A percentile compares a stretch with the other conserved stretches of the same genome.
phyloP scores from a whole-genome alignment of 2,113 vertebrate species.

The Limnothrissa miodon region DNA sequence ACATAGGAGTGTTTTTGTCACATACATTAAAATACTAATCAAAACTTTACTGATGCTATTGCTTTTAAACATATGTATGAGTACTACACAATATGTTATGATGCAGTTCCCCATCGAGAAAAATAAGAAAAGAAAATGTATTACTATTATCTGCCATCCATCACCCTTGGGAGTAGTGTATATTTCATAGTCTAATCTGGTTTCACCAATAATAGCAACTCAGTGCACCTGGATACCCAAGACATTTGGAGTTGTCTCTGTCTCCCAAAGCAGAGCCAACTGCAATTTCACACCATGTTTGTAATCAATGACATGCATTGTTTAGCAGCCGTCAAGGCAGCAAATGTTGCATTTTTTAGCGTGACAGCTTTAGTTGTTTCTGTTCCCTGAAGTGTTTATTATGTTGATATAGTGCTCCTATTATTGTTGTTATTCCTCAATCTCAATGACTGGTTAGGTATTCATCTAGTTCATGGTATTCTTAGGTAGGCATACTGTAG shows the following conservation, averaged over 20 bases:
- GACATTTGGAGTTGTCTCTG: neutral
- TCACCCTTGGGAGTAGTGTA: neutral
- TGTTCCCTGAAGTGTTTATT: too few relatives aligned
- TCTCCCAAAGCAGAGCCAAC: conserved; percentile 11
- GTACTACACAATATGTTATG: neutral
- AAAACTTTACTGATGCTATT: neutral
- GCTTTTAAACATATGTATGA: neutral
- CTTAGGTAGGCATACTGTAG: neutral
- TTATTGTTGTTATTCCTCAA: neutral
- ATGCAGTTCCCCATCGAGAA: neutral
- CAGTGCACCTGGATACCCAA: neutral
- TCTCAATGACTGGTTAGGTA: neutral
- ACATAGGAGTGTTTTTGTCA: too few relatives aligned
- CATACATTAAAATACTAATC: too few relatives aligned
- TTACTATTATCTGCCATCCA: too few relatives aligned
- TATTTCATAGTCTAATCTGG: neutral
- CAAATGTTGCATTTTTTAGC: neutral
- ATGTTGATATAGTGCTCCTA: neutral
- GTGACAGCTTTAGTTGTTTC: neutral
- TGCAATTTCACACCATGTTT: conserved; percentile 19
- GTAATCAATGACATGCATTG: conserved; percentile 14
- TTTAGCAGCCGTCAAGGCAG: neutral
- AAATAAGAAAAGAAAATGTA: neutral
- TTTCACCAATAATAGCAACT: too few relatives aligned
- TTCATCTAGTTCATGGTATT: neutral